A percentile compares a stretch with the other conserved stretches of the same genome.
Evolutionary conservation across 2,888 invertebrate species (phyloP).

Genomic region (Acronicta alni): DNA sequence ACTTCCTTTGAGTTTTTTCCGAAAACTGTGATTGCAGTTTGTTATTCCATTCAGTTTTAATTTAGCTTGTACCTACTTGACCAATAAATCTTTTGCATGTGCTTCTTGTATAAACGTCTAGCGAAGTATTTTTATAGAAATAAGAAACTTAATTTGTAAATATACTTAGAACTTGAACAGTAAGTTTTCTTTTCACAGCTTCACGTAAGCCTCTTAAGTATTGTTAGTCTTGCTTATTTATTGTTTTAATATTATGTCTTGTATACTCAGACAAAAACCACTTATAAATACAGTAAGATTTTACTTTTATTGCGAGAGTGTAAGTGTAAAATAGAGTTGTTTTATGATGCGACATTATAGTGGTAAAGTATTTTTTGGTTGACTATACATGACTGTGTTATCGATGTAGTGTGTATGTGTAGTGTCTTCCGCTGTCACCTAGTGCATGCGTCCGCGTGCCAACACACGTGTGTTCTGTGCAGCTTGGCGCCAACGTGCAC

Average conservation of each 20-base stretch:
- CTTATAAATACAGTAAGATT: not conserved
- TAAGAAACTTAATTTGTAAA: not conserved
- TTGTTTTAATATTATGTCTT: conserved; percentile 38
- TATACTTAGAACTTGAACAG: not conserved
- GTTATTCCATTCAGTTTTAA: conserved; percentile 2
- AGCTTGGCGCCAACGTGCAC: conserved; percentile 76
- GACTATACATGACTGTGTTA: conserved; percentile 42
- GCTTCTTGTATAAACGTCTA: not conserved
- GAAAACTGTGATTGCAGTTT: conserved; percentile 2
- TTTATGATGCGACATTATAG: no score
- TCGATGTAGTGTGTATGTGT: conserved; percentile 63
- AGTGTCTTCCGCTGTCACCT: conserved; percentile 82
- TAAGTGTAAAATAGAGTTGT: no score
- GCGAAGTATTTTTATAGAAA: not conserved
- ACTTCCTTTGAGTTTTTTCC: not conserved
- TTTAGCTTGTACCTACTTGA: not conserved
- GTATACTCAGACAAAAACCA: not conserved
- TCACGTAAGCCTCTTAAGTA: conserved; percentile 1
- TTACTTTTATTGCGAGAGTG: no score
- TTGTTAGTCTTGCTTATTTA: conserved; percentile 13
- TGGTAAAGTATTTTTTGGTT: not conserved
- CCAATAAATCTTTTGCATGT: not conserved
- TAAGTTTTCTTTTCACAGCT: not conserved
- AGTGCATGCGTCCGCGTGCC: conserved; percentile 85
- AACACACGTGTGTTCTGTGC: conserved; percentile 82